Percentiles rank a stretch among this genome's conserved stretches.
phyloP scores from a whole-genome alignment of 2,797 vertebrate genomes.

The Hippopotamyrus pictus region DNA sequence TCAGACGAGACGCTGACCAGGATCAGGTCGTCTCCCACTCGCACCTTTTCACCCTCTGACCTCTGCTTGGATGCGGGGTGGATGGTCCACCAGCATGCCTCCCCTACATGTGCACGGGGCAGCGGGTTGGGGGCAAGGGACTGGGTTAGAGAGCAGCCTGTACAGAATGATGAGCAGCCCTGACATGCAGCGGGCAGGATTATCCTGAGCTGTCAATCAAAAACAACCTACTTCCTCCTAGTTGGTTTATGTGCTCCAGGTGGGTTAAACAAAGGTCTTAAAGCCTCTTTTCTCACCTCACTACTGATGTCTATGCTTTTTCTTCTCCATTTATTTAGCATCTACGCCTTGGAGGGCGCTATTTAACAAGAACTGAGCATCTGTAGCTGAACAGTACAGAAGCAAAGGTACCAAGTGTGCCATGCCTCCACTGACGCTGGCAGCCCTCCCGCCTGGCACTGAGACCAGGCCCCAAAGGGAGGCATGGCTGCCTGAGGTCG shows the following conservation, averaged over 20 bases:
- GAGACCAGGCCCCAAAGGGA: not conserved
- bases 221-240: not conserved
- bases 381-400: not conserved
- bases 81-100: conserved; percentile 97
- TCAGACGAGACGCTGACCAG: conserved; percentile 92
- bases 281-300: not conserved
- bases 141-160: not conserved
- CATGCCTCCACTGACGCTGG: not conserved
- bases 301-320: not conserved
- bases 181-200: not conserved
- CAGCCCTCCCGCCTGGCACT: not conserved
- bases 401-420: not conserved
- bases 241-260: not conserved
- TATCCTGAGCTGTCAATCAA: not conserved
- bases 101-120: conserved; percentile 56
- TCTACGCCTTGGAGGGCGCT: not conserved
- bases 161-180: not conserved
- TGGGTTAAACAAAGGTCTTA: not conserved
- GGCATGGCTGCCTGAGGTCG: not conserved
- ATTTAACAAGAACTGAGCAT: not conserved
- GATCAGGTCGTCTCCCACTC: conserved; percentile 92
- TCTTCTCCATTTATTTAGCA: not conserved
- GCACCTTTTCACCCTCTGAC: conserved; percentile 91
- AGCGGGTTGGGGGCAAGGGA: not conserved
- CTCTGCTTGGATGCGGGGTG: conserved; percentile 93